Evolutionary conservation across 2,113 vertebrate genomes (phyloP).

Genomic region (Heterocephalus glaber): DNA sequence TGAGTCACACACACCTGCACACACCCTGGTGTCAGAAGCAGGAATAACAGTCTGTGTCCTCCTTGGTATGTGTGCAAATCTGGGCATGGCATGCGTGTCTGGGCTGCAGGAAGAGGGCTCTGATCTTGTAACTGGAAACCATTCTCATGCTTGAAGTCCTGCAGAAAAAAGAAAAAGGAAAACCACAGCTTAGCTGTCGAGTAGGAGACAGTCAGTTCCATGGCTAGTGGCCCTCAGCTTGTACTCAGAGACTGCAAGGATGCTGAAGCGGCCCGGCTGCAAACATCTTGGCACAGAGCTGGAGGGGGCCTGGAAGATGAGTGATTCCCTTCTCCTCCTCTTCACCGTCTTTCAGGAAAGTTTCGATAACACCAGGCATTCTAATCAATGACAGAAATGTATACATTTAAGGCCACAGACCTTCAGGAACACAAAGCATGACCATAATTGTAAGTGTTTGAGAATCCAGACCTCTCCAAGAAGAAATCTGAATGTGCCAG

Average conservation of each 20-base stretch:
- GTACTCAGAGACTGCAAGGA: background rate
- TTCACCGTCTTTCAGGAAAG: background rate
- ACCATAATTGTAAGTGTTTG: background rate
- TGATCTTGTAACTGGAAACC: background rate
- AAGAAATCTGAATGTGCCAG: background rate
- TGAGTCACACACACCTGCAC: background rate
- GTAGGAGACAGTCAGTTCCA: background rate
- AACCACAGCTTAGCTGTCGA: background rate
- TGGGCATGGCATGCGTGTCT: background rate
- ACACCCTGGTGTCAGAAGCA: background rate
- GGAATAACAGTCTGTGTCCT: background rate
- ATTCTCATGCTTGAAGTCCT: background rate
- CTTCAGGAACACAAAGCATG: background rate
- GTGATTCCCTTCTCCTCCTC: too few relatives aligned
- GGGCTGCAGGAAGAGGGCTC: background rate
- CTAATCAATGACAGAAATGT: background rate
- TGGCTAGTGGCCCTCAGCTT: background rate
- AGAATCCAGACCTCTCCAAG: background rate
- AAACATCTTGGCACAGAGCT: accelerated
- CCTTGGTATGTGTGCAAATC: background rate
- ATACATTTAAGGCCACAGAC: background rate
- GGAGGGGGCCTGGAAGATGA: background rate
- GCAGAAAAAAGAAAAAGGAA: slow-evolving; percentile 41
- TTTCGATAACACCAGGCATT: background rate
- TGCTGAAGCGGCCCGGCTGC: background rate